Base-by-base conservation (phyloP, 2,888 invertebrate species). In the Patella caerulea region DNA sequence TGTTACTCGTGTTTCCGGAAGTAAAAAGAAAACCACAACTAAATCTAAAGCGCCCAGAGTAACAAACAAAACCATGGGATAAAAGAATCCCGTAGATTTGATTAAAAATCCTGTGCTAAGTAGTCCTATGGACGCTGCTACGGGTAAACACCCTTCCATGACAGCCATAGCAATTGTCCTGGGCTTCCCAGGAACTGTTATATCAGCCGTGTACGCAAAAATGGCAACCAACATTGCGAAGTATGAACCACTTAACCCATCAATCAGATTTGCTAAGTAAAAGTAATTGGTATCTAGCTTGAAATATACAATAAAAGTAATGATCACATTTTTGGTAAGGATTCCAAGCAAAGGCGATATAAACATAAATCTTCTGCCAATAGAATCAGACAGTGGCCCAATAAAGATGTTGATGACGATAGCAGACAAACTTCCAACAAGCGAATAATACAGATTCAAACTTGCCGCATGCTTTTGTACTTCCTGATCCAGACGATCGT, bases 21-120 rank as follows among this genome's bases (percentile, higher is more conserved):
- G 72, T 7, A 79, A 52, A 11, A 82, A 19, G 9, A 83, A 69
- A 0, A 82, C n/a, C 0, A 83, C 9, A 4, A 83, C 59, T 19
- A 81, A 59, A n/a, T 77, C 7, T 7, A 75, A 45, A 12, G 79
- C 55, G 7, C 80, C 29, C 1, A 74, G 70, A 12, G 73, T n/a
- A 12, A 79, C 77, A 0, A 81, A 72, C 17, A 81, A 72, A 17
- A 78, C 34, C 14, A 79, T 78, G 1, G 79, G 75, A 5, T 79
- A 59, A n/a, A 83, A 78, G 72, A 74, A 83, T 3, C 80, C 81
- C 2, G 78, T 76, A 15, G 54, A 34, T 69, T 76, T 71, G 15
- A 85, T 79, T 19, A 84, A 55, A 73, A 82, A 85, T 0, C 85
- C 85, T 1, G 81, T 75, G 5, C 75, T 77, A n/a, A 85, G 54